Percentiles rank a stretch among this genome's conserved stretches.
Conservation (phyloP, 2,797 vertebrate genomes). For the Darevskia mixta region DNA sequence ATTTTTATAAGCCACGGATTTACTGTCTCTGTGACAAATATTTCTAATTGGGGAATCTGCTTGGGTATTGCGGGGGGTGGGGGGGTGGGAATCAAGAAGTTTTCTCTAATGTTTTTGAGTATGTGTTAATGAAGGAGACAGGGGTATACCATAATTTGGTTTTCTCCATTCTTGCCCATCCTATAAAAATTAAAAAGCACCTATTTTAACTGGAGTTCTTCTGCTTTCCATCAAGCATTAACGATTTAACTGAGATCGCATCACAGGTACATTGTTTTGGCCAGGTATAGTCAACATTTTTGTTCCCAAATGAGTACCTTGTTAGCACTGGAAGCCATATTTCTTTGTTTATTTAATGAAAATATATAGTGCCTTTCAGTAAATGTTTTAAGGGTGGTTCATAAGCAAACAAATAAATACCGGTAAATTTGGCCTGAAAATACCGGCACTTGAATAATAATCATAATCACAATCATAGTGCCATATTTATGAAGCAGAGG, state of each 20-base stretch:
- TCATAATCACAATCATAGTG: neutral
- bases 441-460: neutral
- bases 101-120: conserved; percentile 5
- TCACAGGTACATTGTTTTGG: neutral
- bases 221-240: neutral
- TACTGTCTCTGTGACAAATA: conserved; percentile 77
- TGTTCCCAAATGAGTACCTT: neutral
- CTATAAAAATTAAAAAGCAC: neutral
- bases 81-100: conserved; percentile 48
- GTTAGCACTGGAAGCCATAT: neutral
- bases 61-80: conserved; percentile 67
- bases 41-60: conserved; percentile 79
- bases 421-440: neutral
- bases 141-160: neutral
- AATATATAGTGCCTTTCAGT: neutral
- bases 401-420: neutral
- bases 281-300: neutral
- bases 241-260: neutral
- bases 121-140: neutral
- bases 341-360: neutral
- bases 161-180: neutral
- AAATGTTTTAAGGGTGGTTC: neutral
- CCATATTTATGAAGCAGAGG: neutral
- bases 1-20: conserved; percentile 80
- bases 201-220: neutral